Evolutionary conservation across 1,140 invertebrate genomes (phyloP), one percentile per base, ranked within the genome.

Genomic region (Drosophila simulans): DNA sequence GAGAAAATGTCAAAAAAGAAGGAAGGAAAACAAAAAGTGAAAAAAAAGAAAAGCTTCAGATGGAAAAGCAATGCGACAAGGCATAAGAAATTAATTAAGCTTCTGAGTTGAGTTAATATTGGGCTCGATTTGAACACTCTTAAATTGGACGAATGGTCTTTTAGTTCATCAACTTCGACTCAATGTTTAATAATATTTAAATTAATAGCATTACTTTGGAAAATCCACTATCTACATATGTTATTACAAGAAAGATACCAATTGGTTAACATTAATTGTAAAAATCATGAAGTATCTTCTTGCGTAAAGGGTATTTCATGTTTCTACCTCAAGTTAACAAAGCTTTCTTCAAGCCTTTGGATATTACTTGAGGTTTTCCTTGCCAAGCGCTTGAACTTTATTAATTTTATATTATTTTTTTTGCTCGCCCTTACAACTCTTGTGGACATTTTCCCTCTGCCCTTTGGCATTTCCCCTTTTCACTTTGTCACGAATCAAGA

Each of bases 81-180:
- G 46, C 57, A 78, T 66, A 70, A 60, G 68, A 81, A 86, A 81
- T 86, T 81, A 81, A 85, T 86, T 85, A 85, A 86, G 42, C 57
- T 74, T 59, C 51, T 68, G 49, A 43, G 15, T 55, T 39, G 11
- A 34, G 42, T 49, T 62, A 22, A n/a, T 12, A 39, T 43, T 69
- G 4, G 48, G 10, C 7, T 11, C 11, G 42, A 22, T 34, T 39
- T 39, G 11, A 34, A 46, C 55, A 11, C 59, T 13, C 53, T 57
- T 4, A 22, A 22, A n/a, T 10, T 12, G 2, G 20, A 42, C 1
- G 5, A 3, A 34, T 25, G 20, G 4, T 0, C 8, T 31, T 10
- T 31, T 3, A 31, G 8, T 31, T 31, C 1, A 31, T 2, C 8
- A 5, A 27, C 25, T 27, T 5, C 5, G 25, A 27, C 5, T 27